Evolutionary conservation across 2,888 invertebrate genomes (phyloP).

Genomic region (Parasteatoda lunata): DNA sequence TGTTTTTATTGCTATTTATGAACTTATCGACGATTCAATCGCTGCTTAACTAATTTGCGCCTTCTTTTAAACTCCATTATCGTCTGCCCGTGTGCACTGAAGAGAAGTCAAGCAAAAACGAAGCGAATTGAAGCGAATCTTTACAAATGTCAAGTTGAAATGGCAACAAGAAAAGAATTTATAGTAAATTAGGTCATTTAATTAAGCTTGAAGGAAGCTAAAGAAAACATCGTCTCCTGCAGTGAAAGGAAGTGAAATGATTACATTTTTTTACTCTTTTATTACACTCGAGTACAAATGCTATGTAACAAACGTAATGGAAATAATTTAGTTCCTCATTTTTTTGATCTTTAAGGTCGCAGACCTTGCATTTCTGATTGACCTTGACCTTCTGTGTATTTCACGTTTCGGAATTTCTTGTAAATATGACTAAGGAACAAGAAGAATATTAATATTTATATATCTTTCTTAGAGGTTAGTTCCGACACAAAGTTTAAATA

Average conservation of each 20-base stretch:
- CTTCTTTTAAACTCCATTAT: conserved; percentile 22
- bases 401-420: no score
- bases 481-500: no score
- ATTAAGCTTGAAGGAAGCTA: conserved; percentile 37
- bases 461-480: no score
- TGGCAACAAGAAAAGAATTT: conserved; percentile 9
- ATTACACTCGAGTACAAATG: neutral
- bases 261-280: conserved; percentile 1
- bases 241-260: conserved; percentile 34
- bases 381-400: conserved; percentile 23
- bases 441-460: no score
- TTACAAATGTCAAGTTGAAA: conserved; percentile 31
- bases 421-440: no score
- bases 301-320: neutral
- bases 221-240: conserved; percentile 17
- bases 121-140: conserved; percentile 27
- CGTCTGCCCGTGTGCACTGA: conserved; percentile 26
- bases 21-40: neutral
- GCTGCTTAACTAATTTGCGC: conserved; percentile 24
- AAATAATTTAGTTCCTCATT: conserved; percentile 29
- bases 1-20: neutral
- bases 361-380: conserved; percentile 17
- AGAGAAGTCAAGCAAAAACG: conserved; percentile 39
- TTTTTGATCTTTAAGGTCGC: conserved; percentile 23
- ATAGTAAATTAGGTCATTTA: conserved; percentile 49